phyloP scores from a whole-genome alignment of 2,888 invertebrate species.

The Achlya flavicornis region DNA sequence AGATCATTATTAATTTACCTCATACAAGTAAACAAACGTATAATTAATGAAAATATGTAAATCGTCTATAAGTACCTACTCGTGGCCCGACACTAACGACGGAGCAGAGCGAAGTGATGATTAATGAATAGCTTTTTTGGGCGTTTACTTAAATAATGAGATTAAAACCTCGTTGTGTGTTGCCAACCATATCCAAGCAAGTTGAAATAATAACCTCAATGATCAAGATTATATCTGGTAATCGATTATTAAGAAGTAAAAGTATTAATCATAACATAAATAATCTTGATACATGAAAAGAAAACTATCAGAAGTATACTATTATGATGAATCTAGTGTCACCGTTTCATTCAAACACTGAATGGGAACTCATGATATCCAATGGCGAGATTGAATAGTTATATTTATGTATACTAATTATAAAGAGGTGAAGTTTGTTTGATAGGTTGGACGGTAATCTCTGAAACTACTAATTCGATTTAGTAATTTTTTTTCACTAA shows the following conservation, averaged over 20 bases:
- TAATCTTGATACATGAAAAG: neutral
- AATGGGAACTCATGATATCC: too few relatives aligned
- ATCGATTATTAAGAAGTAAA: neutral
- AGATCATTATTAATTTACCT: slow-evolving; percentile 31
- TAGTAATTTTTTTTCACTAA: too few relatives aligned
- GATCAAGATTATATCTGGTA: neutral
- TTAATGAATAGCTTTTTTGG: slow-evolving; percentile 66
- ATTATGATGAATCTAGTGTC: too few relatives aligned
- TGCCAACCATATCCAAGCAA: slow-evolving; percentile 5
- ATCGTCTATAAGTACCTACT: slow-evolving; percentile 52
- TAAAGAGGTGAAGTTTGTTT: too few relatives aligned
- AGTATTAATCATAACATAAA: neutral
- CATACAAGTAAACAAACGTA: slow-evolving; percentile 40
- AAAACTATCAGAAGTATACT: neutral
- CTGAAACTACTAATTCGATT: too few relatives aligned
- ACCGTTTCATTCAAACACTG: too few relatives aligned
- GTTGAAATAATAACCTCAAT: neutral
- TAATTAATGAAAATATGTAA: slow-evolving; percentile 74
- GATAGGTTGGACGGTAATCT: too few relatives aligned
- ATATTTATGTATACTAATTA: too few relatives aligned
- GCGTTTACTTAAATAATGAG: slow-evolving; percentile 70
- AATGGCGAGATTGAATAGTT: too few relatives aligned
- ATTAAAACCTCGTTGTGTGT: slow-evolving; percentile 29
- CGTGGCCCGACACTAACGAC: slow-evolving; percentile 54
- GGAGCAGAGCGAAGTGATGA: slow-evolving; percentile 56